Evolutionary conservation across 2,888 invertebrate genomes (phyloP), one percentile per base, ranked within the genome.

Genomic region (Amphimallon solstitiale): DNA sequence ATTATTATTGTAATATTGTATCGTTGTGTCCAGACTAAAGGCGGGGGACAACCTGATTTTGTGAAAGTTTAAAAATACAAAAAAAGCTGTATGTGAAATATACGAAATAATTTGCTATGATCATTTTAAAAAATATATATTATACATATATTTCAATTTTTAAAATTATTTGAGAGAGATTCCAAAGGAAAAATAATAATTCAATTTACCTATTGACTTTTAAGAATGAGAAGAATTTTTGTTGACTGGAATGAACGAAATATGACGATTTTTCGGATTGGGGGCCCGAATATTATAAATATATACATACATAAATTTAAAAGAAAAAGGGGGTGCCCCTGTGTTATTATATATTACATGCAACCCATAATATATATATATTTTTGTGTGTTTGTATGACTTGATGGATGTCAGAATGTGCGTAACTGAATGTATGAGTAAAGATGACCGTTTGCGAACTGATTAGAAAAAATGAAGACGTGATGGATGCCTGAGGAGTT

Each of bases 81-180:
- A 9, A 29, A 29, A 72, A 71, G 69, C 69, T 66, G 51, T 59
- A 56, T 43, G 46, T 21, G 37, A 46, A 45, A 34, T 29, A 72
- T 75, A 78, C 76, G 77, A 78, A 77, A 75, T 77, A 77, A 71
- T 74, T 75, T 74, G 73, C 74, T 59, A 59, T 40, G 43, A 45
- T 43, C 5, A 29, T 29, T n/a, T 29, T 7, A 29, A 29, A 23
- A 23, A 29, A 45, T 45, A 45, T 19, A 45, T 45, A 29, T 29
- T 19, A 17, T 45, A 45, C 15, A 43, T 21, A 43, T 17, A 59
- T 45, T 73, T 75, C 75, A 74, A 69, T 59, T 40, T 59, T 59
- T 12, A 40, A 54, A 19, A 2, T 52, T 38, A 59, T 59, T 59
- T 43, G 29, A 40, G 40, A 51, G 40, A 19, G 29, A 59, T 45